Base-by-base conservation (phyloP, 2,888 invertebrate species). In the Camponotus fellah region DNA sequence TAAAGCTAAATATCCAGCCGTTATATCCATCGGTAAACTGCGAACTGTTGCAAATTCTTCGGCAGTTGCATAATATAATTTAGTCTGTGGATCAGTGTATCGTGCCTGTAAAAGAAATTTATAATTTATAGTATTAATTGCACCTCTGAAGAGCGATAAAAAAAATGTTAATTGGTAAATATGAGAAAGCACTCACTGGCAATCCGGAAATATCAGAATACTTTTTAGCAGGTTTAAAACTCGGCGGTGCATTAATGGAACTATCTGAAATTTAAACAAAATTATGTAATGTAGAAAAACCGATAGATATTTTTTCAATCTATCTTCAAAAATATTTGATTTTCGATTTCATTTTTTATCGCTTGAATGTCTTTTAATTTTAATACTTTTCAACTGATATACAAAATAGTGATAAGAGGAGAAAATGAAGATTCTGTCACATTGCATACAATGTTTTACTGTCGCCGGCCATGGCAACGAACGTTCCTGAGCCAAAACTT, bases 121-220 rank as follows among this genome's bases (percentile, higher is more conserved):
- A 79, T 81, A 71, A 2, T 34, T 56, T 37, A 60, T 10, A 4
- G 8, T 0, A 6, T 34, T 58, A 14, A 40, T 6, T 9, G 8
- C 2, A 43, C 6, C 8, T 17, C 6, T 2, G 2, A 21, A 53
- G 64, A 49, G 17, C 1, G 3, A 4, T 64, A 76, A 76, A 76
- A 10, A 9, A 32, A 60, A n/a, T 5, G 3, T 14, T 75, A 60
- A 14, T 56, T 53, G 46, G 10, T 46, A 43, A 81, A n/a, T 49
- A 58, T 21, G 14, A 37, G 34, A 68, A 68, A 46, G 60, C 4
- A 94, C 95, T 94, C 94, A 96, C 97, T 64, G 97, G 97, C 49
- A 99, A 95, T 0, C 99, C 99, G 79, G 98, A 98, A 86, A 99
- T 97, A 93, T 99, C 99, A 0, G 99, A 99, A 95, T 99, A 99